Evolutionary conservation across 1,140 invertebrate genomes (phyloP), one percentile per base, ranked within the genome.

Genomic region (Spodoptera frugiperda): DNA sequence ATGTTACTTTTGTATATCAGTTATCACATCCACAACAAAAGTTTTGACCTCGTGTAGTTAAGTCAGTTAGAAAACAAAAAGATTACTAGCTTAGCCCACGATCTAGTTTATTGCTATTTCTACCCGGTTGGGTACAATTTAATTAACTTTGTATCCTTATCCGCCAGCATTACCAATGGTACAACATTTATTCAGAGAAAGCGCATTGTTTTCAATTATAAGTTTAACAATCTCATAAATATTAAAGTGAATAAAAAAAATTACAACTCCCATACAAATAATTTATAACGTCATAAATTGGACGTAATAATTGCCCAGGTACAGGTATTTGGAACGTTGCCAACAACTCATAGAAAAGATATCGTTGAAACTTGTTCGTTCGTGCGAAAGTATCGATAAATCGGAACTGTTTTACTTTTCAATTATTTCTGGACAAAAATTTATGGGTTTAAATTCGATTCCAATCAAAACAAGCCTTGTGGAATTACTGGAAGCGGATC

Each of bases 211-310:
- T 68, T 17, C n/a, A 33, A 68, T 53, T 53, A 53, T 30, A 68
- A 53, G 14, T 33, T 68, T 68, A 53, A 68, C 33, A 25, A 15
- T 49, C 48, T 53, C 53, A 68, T 68, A 53, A 33, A 53, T 17
- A 53, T 33, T 21, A 53, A 6, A 17, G 21, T 68, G 51, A 68
- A 68, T 51, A 33, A 68, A 2, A 15, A 71, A 71, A 63, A 71
- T 71, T 77, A 71, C 30, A 55, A 44, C 44, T 17, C 51, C 51
- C 70, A 77, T 71, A 70, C 54, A 53, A 71, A 49, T 77, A 39
- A 71, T 77, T 77, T 77, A 77, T 46, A 21, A 53, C 67, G 51
- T 44, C 54, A 30, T 77, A 77, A 77, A 71, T 57, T 61, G 14
- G 46, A 71, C 57, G 21, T 11, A 63, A 61, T 77, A 70, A 77